Evolutionary conservation across 2,888 invertebrate genomes (phyloP), one percentile per base, ranked within the genome.

Genomic region (Pterobdella sp.): DNA sequence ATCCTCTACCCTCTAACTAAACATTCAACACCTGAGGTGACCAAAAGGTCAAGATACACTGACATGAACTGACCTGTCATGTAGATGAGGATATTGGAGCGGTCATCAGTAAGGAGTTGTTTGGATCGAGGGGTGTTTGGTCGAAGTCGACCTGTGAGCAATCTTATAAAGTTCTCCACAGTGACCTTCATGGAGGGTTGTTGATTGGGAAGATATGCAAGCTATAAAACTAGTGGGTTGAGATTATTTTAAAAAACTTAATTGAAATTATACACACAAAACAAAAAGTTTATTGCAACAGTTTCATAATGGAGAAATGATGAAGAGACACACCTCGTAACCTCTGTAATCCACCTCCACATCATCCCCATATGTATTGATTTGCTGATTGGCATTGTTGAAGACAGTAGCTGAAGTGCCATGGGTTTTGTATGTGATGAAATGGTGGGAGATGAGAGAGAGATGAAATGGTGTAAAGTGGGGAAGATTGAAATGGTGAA

Each of bases 291-390:
- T n/a, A n/a, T n/a, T n/a, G n/a, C n/a, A n/a, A n/a, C n/a, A n/a
- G n/a, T n/a, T n/a, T n/a, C n/a, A n/a, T n/a, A n/a, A n/a, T n/a
- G n/a, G n/a, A n/a, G n/a, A n/a, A 64, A 64, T n/a, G 14, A 10
- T 64, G 14, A 26, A 29, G 35, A 49, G 10, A 74, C 69, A 26
- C 31, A 85, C 86, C 81, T 86, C 86, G 80, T 86, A 85, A n/a
- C 95, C 96, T 79, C 96, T 88, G 82, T 96, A 97, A 83, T 97
- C 96, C 0, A 97, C 98, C 86, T 99, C 97, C 3, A 98, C 95
- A 86, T 99, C 97, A 85, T 96, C 94, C 64, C 97, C 97, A 83
- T 98, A 99, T 0, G 98, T 94, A 86, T 99, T 97, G 72, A 96
- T 94, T 81, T 95, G 93, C 82, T 97, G 93, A 84, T 94, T 92